These are phyloP conservation scores for Cyanoramphus novaezelandiae DNA, from an alignment of 2,113 vertebrate genomes.

Conservation along the genomic window DNA sequence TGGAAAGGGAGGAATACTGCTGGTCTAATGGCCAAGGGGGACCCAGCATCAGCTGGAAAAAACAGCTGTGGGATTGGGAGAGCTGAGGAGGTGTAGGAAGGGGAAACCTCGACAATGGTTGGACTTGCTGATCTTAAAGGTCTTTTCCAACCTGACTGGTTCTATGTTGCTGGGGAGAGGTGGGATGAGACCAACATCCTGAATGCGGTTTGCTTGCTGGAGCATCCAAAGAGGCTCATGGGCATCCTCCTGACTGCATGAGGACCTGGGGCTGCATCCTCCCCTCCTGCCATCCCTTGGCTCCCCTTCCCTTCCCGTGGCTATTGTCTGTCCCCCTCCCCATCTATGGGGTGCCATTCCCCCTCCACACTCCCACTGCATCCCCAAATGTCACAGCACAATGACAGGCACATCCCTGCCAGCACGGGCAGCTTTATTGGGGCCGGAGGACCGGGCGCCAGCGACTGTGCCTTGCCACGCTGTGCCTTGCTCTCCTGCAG, in stretches of 20 bases:
- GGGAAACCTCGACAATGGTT: neutral
- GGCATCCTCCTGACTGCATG: rapidly evolving
- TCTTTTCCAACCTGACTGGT: neutral
- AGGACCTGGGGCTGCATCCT: neutral
- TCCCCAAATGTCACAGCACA: neutral
- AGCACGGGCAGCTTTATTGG: neutral
- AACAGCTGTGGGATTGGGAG: neutral
- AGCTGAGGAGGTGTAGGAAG: neutral
- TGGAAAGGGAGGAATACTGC: neutral
- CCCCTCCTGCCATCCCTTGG: neutral
- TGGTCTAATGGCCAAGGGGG: neutral
- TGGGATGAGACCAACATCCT: neutral
- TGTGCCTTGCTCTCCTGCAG: constrained; percentile 58
- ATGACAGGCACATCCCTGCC: rapidly evolving
- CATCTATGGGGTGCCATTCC: neutral
- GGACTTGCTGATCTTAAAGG: neutral
- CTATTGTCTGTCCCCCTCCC: neutral
- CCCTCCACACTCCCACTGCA: neutral
- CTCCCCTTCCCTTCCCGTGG: neutral
- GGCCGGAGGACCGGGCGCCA: neutral
- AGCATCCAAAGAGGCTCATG: neutral
- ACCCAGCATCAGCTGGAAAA: neutral
- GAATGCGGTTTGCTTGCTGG: neutral
- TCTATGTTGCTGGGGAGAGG: neutral
- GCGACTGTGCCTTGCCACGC: neutral